Conservation (phyloP, 1,140 invertebrate species). For the Scaptomyza montana region DNA sequence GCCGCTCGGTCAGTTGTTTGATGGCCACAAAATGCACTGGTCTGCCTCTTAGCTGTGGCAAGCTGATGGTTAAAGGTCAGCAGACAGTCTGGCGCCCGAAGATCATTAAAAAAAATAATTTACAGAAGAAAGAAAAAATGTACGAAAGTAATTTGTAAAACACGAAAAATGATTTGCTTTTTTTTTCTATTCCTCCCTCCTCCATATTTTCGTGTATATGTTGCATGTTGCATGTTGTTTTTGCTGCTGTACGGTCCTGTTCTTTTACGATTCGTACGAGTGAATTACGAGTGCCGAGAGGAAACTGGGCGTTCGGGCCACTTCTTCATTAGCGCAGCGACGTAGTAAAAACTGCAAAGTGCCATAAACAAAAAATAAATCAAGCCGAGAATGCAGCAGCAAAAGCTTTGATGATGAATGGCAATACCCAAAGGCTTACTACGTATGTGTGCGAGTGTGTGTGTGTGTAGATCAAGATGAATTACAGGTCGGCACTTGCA, state of each 20-base stretch:
- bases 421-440: no score
- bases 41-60: constrained; percentile 30
- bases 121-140: constrained; percentile 18
- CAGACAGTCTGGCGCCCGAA: constrained; percentile 70
- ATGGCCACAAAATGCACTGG: constrained; percentile 26
- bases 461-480: constrained; percentile 40
- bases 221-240: neutral
- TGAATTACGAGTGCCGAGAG: constrained; percentile 61
- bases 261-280: constrained; percentile 67
- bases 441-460: constrained; percentile 11
- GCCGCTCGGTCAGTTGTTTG: neutral
- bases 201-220: constrained; percentile 11
- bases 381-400: constrained; percentile 22
- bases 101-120: constrained; percentile 51
- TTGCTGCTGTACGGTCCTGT: constrained; percentile 26
- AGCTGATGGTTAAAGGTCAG: constrained; percentile 64
- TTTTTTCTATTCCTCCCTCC: neutral
- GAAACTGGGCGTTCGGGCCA: constrained; percentile 3
- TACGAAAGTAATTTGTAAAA: constrained; percentile 78
- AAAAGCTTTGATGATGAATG: constrained; percentile 47
- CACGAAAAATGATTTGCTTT: constrained; percentile 69
- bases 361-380: constrained; percentile 72
- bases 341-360: constrained; percentile 41
- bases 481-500: constrained; percentile 52
- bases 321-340: constrained; percentile 66